These are phyloP conservation scores for Passerina amoena DNA, from an alignment of 2,113 vertebrate species.

Conservation along the genomic window DNA sequence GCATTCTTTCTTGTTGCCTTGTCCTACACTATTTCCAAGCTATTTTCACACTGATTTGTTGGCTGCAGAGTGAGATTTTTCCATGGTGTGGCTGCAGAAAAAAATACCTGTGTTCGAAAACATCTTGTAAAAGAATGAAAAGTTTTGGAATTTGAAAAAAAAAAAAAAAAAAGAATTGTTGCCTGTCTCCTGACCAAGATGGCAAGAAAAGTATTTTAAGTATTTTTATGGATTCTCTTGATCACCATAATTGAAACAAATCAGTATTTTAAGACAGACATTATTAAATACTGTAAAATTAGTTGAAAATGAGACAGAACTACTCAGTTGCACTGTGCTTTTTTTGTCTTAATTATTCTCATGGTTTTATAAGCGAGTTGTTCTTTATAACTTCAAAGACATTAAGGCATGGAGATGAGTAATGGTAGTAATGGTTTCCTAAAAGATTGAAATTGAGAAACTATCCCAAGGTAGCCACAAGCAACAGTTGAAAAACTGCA, in stretches of 20 bases:
- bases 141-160: background rate
- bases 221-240: background rate
- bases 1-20: background rate
- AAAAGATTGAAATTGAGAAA: background rate
- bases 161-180: background rate
- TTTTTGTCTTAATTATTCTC: background rate
- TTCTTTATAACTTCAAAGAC: background rate
- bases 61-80: background rate
- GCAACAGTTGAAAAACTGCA: background rate
- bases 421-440: background rate
- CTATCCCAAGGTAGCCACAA: background rate
- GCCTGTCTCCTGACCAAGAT: background rate
- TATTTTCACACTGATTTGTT: background rate
- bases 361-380: background rate
- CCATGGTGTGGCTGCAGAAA: background rate
- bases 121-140: background rate
- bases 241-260: background rate
- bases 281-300: background rate
- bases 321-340: background rate
- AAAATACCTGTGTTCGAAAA: background rate
- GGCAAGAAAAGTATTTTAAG: background rate
- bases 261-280: background rate
- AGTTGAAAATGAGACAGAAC: background rate
- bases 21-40: background rate
- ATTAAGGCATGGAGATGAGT: background rate